phyloP scores from a whole-genome alignment of 2,113 vertebrate genomes.

The Nibea albiflora region DNA sequence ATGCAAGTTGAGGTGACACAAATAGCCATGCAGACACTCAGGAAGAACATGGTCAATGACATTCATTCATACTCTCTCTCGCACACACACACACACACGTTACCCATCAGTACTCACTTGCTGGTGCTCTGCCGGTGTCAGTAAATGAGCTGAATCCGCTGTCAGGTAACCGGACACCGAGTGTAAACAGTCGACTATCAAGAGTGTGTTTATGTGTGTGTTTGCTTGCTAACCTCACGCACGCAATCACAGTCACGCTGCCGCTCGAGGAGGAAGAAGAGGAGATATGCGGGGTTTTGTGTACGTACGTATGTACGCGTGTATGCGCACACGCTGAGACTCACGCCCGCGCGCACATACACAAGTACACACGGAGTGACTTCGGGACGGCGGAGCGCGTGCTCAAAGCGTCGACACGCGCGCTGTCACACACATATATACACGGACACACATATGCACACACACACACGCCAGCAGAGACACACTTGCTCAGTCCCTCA shows the following conservation, averaged over 20 bases:
- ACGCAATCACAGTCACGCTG: constrained; percentile 25
- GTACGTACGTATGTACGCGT: neutral
- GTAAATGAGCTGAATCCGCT: constrained; percentile 58
- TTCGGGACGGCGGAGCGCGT: constrained; percentile 53
- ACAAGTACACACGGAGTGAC: constrained; percentile 32
- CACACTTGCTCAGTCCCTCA: constrained; percentile 33
- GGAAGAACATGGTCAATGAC: constrained; percentile 1
- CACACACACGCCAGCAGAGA: constrained; percentile 2
- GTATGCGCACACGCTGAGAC: no score
- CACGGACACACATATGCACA: constrained; percentile 14
- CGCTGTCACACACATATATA: neutral
- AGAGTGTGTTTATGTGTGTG: constrained; percentile 20
- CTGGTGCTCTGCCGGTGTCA: constrained; percentile 49
- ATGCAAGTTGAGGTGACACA: neutral
- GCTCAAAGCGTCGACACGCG: constrained; percentile 39
- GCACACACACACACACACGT: neutral
- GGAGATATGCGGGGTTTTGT: constrained; percentile 13
- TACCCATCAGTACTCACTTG: constrained; percentile 73
- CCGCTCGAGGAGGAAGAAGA: constrained; percentile 29
- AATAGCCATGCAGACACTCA: neutral
- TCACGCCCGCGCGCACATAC: neutral
- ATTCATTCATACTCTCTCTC: constrained; percentile 1
- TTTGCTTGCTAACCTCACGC: constrained; percentile 43
- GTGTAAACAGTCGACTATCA: constrained; percentile 61
- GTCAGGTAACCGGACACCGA: constrained; percentile 71